Evolutionary conservation across 2,113 vertebrate species (phyloP).

Genomic region (Choloepus hoffmanni): DNA sequence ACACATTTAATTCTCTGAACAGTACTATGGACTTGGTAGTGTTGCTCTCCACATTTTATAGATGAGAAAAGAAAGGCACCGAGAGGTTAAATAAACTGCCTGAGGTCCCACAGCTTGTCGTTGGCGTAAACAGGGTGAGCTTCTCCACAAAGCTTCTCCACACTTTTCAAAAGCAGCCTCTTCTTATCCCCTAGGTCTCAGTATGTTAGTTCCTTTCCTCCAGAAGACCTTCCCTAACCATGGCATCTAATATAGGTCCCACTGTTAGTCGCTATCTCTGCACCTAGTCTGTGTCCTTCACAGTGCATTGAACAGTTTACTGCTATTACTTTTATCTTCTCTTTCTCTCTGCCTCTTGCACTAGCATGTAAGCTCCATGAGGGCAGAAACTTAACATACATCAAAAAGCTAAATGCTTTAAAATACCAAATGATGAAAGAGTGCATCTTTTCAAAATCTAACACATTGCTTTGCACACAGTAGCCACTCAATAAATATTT

Average conservation of each 20-base stretch:
- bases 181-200: background rate
- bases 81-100: background rate
- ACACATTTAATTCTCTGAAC: background rate
- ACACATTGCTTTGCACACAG: background rate
- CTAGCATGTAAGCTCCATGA: background rate
- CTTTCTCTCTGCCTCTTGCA: background rate
- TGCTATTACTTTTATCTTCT: background rate
- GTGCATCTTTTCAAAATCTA: background rate
- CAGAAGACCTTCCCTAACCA: background rate
- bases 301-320: no score
- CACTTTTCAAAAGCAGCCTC: background rate
- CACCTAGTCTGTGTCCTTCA: background rate
- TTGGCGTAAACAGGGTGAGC: background rate
- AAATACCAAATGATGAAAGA: background rate
- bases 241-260: background rate
- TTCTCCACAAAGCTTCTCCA: background rate
- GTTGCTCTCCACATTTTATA: background rate
- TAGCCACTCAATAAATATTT: background rate
- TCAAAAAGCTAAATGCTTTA: background rate
- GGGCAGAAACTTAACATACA: background rate
- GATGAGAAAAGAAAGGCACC: background rate
- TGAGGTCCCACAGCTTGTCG: background rate
- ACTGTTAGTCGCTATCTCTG: background rate
- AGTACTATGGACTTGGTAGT: background rate
- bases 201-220: background rate